These are phyloP conservation scores for Limonius californicus DNA, from an alignment of 1,140 invertebrate species.

Conservation along the genomic window DNA sequence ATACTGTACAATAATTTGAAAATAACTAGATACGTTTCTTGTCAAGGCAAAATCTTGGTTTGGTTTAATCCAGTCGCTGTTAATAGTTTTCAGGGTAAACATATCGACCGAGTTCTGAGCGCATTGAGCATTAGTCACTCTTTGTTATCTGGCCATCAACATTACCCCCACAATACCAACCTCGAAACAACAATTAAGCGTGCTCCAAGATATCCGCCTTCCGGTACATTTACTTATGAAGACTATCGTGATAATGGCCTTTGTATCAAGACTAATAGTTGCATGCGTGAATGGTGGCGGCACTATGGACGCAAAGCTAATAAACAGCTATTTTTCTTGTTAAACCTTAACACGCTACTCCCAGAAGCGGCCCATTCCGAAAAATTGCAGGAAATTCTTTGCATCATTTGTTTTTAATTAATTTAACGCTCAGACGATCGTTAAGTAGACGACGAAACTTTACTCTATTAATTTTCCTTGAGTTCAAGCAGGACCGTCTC, in stretches of 20 bases:
- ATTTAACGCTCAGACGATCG: not conserved
- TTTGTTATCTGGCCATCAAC: conserved; percentile 19
- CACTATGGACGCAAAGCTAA: conserved; percentile 10
- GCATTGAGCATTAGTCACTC: not conserved
- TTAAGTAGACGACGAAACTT: not conserved
- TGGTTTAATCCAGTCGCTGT: not conserved
- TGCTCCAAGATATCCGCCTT: conserved; percentile 45
- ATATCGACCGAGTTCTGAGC: conserved; percentile 6
- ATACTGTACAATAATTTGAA: too few relatives aligned
- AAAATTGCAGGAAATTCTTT: not conserved
- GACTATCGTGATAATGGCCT: conserved; percentile 38
- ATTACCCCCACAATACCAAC: conserved; percentile 24
- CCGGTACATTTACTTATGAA: conserved; percentile 41
- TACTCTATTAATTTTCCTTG: not conserved
- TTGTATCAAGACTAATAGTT: conserved; percentile 32
- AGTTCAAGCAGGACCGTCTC: not conserved
- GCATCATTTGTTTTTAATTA: not conserved
- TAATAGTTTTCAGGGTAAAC: not conserved
- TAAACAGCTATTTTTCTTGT: conserved; percentile 10
- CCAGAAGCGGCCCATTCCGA: not conserved
- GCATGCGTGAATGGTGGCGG: conserved; percentile 4
- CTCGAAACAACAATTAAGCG: conserved; percentile 43
- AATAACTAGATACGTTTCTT: too few relatives aligned
- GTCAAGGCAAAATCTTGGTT: not conserved
- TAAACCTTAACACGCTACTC: not conserved